Conservation (phyloP, 2,113 vertebrate genomes). For the Ramphastos sulfuratus region DNA sequence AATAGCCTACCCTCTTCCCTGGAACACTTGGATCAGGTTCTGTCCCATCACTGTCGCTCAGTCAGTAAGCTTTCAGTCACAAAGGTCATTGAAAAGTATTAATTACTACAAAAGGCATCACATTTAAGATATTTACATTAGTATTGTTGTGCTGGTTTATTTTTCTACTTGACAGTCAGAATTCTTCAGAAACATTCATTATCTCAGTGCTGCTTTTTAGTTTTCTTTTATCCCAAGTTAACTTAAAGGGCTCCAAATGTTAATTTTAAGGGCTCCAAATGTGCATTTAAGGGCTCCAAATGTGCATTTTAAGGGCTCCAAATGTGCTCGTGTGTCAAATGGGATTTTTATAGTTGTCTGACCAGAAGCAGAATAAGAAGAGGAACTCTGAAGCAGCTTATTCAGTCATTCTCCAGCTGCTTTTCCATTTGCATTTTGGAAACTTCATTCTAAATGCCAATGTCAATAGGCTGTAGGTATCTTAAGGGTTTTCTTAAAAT, state of each 20-base stretch:
- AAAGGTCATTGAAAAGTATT: neutral
- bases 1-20: neutral
- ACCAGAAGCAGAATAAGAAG: neutral
- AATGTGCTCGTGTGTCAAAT: neutral
- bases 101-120: neutral
- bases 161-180: neutral
- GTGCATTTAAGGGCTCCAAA: neutral
- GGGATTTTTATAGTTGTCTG: neutral
- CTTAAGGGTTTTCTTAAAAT: slow-evolving; percentile 14
- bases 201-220: neutral
- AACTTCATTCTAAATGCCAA: neutral
- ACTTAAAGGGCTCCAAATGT: neutral
- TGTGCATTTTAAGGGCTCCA: neutral
- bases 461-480: neutral
- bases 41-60: neutral
- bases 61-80: neutral
- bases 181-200: neutral
- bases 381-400: neutral
- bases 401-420: neutral
- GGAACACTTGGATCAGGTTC: neutral
- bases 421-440: slow-evolving; percentile 20
- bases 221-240: too few species aligned
- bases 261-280: neutral
- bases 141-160: neutral
- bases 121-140: neutral